Percentiles rank a stretch among this genome's conserved stretches.
Conservation (phyloP, 2,113 vertebrate genomes). For the Ranitomeya imitator region DNA sequence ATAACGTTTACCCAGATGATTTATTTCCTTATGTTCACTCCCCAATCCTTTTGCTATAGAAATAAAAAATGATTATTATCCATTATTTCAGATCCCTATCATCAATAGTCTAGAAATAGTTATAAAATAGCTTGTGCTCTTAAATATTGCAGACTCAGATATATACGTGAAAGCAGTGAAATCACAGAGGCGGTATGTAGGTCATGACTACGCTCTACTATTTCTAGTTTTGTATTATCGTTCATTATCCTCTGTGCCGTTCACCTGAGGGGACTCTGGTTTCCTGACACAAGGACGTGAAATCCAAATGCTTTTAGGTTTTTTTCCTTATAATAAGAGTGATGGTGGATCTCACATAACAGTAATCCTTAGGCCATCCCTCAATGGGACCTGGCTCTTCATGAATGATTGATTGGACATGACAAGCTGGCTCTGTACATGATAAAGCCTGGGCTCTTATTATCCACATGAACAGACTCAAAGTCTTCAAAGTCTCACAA, state of each 20-base stretch:
- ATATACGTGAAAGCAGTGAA: background rate
- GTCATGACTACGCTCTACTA: background rate
- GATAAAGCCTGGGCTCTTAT: background rate
- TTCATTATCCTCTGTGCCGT: background rate
- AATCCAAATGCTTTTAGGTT: background rate
- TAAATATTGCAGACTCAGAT: background rate
- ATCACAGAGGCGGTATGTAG: background rate
- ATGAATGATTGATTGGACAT: background rate
- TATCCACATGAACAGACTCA: background rate
- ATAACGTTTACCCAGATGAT: too few relatives aligned
- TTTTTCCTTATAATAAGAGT: background rate
- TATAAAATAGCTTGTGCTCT: background rate
- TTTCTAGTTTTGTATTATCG: background rate
- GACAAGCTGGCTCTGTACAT: slow-evolving; percentile 5
- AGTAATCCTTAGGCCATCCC: background rate
- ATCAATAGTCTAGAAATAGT: background rate
- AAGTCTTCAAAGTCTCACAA: background rate
- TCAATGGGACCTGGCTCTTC: background rate
- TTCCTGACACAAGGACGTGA: background rate
- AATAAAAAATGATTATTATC: too few relatives aligned
- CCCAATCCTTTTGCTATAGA: too few relatives aligned
- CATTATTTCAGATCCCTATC: too few relatives aligned
- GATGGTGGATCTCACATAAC: slow-evolving; percentile 1
- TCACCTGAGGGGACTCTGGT: background rate
- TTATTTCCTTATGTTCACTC: too few relatives aligned